Evolutionary conservation across 2,113 vertebrate species (phyloP).

Genomic region (Ptyas mucosa): DNA sequence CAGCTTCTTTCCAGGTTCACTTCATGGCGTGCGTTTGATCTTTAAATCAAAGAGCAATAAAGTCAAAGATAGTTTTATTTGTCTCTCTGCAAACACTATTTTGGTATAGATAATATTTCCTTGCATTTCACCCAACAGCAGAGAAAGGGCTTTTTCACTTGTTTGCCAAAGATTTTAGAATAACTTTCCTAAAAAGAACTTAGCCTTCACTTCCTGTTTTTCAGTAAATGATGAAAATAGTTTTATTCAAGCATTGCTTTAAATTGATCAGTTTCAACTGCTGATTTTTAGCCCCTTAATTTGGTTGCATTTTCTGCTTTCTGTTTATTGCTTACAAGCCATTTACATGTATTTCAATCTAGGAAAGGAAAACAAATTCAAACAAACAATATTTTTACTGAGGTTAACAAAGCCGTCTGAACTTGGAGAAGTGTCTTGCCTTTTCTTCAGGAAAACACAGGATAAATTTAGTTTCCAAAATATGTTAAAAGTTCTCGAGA

Average conservation of each 20-base stretch:
- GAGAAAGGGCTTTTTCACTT: background rate
- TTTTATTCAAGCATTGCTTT: background rate
- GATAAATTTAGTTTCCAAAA: background rate
- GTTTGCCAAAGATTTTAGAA: background rate
- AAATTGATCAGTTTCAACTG: background rate
- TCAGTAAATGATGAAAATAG: background rate
- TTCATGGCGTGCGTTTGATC: background rate
- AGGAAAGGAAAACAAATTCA: background rate
- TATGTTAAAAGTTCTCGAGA: background rate
- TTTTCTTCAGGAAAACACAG: background rate
- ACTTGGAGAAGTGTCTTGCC: background rate
- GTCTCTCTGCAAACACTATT: background rate
- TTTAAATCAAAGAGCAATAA: background rate
- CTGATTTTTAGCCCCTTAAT: background rate
- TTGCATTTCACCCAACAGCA: background rate
- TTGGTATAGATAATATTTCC: background rate
- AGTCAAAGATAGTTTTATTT: background rate
- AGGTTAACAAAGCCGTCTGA: background rate
- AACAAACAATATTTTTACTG: background rate
- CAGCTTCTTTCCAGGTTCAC: background rate
- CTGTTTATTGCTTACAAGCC: background rate
- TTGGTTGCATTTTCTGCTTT: background rate
- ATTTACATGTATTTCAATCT: background rate
- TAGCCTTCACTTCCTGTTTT: background rate
- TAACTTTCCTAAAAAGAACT: background rate